Conservation (phyloP, 2,888 invertebrate genomes). For the Nemotelus nigrinus region DNA sequence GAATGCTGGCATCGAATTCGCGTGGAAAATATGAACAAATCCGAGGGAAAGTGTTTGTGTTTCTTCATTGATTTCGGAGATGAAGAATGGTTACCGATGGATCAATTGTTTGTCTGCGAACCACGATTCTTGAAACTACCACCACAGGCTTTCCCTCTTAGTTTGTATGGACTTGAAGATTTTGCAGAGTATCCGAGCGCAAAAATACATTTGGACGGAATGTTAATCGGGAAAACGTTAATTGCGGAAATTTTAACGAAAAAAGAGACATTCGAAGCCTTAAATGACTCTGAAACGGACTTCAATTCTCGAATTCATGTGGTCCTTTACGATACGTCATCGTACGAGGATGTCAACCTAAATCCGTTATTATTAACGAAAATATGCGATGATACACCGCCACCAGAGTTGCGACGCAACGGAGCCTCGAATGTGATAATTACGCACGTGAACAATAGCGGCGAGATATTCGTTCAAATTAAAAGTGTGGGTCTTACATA, state of each 20-base stretch:
- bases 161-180: constrained; percentile 77
- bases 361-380: constrained; percentile 70
- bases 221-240: constrained; percentile 68
- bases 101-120: constrained; percentile 71
- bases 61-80: constrained; percentile 83
- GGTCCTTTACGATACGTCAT: constrained; percentile 73
- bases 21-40: constrained; percentile 66
- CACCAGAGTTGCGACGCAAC: constrained; percentile 59
- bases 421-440: constrained; percentile 60
- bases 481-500: constrained; percentile 60
- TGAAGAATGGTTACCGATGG: constrained; percentile 68
- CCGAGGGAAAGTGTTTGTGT: constrained; percentile 66
- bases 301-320: constrained; percentile 68
- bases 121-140: constrained; percentile 73
- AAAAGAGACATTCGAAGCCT: constrained; percentile 55
- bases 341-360: constrained; percentile 72
- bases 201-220: constrained; percentile 60
- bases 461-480: constrained; percentile 61
- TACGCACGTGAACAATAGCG: constrained; percentile 60
- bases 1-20: constrained; percentile 71
- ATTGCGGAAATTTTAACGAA: constrained; percentile 68
- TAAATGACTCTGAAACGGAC: constrained; percentile 56
- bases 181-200: constrained; percentile 65
- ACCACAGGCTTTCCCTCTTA: constrained; percentile 78
- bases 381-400: constrained; percentile 64